Conservation (phyloP, 2,888 invertebrate species). For the Calameuta pallipes region DNA sequence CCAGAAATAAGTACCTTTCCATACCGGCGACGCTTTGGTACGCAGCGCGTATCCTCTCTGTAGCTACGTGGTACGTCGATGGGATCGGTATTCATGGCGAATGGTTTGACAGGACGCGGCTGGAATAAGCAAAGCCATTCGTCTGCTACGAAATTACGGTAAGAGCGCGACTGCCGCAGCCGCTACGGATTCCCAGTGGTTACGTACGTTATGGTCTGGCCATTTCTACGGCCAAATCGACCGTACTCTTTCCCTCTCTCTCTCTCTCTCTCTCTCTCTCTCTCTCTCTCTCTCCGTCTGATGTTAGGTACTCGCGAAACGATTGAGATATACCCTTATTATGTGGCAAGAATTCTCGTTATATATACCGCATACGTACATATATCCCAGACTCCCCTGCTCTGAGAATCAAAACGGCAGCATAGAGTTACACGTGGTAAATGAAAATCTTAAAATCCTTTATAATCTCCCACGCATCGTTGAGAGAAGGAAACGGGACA, state of each 20-base stretch:
- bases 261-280: neutral
- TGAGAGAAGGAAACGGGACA: neutral
- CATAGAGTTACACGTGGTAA: neutral
- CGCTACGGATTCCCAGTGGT: neutral
- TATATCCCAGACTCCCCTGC: neutral
- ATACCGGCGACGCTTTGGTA: neutral
- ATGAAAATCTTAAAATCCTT: neutral
- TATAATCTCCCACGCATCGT: neutral
- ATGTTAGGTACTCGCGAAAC: neutral
- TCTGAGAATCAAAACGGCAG: neutral
- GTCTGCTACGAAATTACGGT: neutral
- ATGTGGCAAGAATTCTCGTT: neutral
- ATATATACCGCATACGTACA: neutral
- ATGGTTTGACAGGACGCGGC: neutral
- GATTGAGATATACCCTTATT: neutral
- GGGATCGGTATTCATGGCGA: constrained; percentile 5
- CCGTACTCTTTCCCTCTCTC: neutral
- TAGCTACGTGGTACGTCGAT: neutral
- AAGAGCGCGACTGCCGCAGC: neutral
- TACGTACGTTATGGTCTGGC: neutral
- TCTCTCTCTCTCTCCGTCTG: neutral
- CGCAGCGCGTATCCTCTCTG: neutral
- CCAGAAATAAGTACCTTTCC: neutral
- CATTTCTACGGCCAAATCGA: neutral
- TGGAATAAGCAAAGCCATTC: neutral